Evolutionary conservation across 2,888 invertebrate species (phyloP).

Genomic region (Morinoia aosen): DNA sequence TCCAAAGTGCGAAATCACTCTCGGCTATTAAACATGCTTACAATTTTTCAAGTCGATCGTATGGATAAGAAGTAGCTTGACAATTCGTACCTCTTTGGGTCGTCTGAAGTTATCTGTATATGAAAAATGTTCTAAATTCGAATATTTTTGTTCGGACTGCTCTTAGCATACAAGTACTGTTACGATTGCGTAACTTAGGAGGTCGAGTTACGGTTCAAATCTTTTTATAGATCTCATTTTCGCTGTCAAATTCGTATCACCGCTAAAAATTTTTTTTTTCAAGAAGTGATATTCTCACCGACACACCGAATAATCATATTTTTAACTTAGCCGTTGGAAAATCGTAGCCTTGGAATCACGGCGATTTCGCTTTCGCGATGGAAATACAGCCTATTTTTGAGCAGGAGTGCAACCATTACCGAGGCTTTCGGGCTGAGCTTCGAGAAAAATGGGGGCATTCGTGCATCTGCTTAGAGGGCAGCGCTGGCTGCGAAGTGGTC

Average conservation of each 20-base stretch:
- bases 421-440: constrained; percentile 4
- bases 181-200: not conserved
- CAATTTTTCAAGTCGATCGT: no score
- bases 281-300: not conserved
- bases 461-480: not conserved
- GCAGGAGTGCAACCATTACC: not conserved
- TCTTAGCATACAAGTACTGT: not conserved
- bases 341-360: not conserved
- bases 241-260: not conserved
- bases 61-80: no score
- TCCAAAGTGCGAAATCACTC: no score
- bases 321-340: not conserved
- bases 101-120: no score
- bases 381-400: not conserved
- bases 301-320: not conserved
- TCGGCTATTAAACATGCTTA: no score
- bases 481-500: not conserved
- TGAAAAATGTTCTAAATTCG: no score
- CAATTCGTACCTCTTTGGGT: no score
- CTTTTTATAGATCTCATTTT: not conserved
- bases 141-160: no score
- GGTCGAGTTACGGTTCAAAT: not conserved
- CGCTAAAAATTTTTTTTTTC: not conserved
- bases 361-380: not conserved
- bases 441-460: not conserved